phyloP scores from a whole-genome alignment of 2,888 invertebrate genomes.

The Dioctria linearis region DNA sequence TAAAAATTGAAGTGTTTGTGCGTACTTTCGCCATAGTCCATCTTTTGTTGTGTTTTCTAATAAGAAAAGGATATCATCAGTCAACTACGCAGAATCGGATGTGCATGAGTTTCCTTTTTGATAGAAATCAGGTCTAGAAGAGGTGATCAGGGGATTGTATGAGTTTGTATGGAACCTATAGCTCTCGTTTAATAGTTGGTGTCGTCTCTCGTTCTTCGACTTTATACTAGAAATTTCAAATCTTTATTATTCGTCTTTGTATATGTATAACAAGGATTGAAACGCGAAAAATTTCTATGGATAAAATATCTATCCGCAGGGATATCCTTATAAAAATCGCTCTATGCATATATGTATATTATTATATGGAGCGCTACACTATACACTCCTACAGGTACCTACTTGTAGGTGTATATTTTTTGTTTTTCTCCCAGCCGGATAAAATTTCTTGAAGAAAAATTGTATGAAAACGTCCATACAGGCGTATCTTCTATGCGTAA shows the following conservation, averaged over 20 bases:
- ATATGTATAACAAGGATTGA: neutral
- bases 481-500: neutral
- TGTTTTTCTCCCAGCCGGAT: slow-evolving; percentile 24
- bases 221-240: neutral
- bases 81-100: neutral
- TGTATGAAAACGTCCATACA: slow-evolving; percentile 16
- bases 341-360: too few relatives aligned
- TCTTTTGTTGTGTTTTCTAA: neutral
- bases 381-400: slow-evolving; percentile 41
- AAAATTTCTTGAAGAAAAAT: slow-evolving; percentile 19
- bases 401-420: neutral
- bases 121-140: neutral
- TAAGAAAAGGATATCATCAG: neutral
- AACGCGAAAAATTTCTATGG: slow-evolving; percentile 9
- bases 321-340: neutral
- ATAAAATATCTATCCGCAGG: neutral
- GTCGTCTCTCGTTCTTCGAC: neutral
- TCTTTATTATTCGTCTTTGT: neutral
- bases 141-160: neutral
- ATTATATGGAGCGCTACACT: neutral
- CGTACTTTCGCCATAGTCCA: neutral
- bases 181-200: neutral
- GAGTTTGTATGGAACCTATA: neutral
- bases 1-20: too few relatives aligned
- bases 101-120: neutral